Evolutionary conservation across 2,797 vertebrate genomes (phyloP).

Genomic region (Lagodon rhomboides): DNA sequence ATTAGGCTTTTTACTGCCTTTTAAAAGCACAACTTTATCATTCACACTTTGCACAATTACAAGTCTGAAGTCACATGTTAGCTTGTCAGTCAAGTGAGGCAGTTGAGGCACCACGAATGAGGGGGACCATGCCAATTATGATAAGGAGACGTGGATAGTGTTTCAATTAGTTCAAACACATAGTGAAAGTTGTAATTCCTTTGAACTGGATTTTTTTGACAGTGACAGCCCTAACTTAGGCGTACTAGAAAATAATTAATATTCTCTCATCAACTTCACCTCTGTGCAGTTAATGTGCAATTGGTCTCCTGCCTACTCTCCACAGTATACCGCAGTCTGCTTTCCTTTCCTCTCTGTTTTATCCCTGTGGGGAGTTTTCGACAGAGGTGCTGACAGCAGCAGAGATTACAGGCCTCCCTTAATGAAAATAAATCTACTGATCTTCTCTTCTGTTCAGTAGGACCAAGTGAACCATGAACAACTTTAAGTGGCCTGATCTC

Average conservation of each 20-base stretch:
- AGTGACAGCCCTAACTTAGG: background rate
- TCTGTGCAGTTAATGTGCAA: background rate
- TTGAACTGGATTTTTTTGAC: background rate
- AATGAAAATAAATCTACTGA: conserved; percentile 64
- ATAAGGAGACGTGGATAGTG: background rate
- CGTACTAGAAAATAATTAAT: background rate
- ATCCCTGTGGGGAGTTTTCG: conserved; percentile 34
- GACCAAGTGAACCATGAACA: conserved; percentile 37
- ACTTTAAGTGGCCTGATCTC: conserved; percentile 7
- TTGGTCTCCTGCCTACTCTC: background rate
- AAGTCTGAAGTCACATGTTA: background rate
- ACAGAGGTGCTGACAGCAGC: conserved; percentile 68
- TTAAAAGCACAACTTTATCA: background rate
- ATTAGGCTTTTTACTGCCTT: background rate
- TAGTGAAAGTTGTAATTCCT: rapidly evolving
- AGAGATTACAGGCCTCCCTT: conserved; percentile 57
- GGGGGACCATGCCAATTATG: background rate
- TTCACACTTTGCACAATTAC: background rate
- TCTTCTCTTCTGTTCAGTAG: conserved; percentile 39
- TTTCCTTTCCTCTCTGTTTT: conserved; percentile 6
- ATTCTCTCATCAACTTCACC: conserved; percentile 8
- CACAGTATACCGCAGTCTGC: conserved; percentile 12
- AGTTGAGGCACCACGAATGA: background rate
- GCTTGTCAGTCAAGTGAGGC: background rate
- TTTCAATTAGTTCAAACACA: background rate